phyloP scores from a whole-genome alignment of 2,888 invertebrate genomes.

The Cantharis lateralis region DNA sequence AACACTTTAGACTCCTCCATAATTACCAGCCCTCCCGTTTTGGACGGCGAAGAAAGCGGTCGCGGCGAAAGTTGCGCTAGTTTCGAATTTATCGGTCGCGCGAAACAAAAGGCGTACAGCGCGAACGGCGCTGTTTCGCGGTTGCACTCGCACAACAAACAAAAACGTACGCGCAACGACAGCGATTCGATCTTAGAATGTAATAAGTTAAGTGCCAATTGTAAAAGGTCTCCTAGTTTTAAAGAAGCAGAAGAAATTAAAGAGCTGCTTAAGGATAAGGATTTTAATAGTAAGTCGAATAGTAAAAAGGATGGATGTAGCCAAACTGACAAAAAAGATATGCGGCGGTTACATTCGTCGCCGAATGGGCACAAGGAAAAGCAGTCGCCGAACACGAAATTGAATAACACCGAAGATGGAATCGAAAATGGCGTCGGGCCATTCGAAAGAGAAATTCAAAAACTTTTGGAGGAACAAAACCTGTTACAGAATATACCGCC shows the following conservation, averaged over 20 bases:
- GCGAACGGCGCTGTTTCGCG: slow-evolving; percentile 40
- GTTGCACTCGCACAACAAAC: slow-evolving; percentile 41
- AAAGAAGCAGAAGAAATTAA: slow-evolving; percentile 55
- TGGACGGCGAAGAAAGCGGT: slow-evolving; percentile 67
- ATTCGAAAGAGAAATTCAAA: slow-evolving; percentile 80
- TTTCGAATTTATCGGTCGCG: slow-evolving; percentile 64
- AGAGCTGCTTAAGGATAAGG: slow-evolving; percentile 49
- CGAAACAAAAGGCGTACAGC: slow-evolving; percentile 47
- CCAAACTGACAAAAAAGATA: slow-evolving; percentile 70
- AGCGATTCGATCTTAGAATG: slow-evolving; percentile 54
- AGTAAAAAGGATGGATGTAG: slow-evolving; percentile 67
- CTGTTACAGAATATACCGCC: slow-evolving; percentile 65
- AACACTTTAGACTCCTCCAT: slow-evolving; percentile 57
- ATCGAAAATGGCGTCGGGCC: slow-evolving; percentile 62
- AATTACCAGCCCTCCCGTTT: slow-evolving; percentile 61
- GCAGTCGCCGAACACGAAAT: slow-evolving; percentile 56
- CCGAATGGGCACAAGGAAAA: slow-evolving; percentile 59
- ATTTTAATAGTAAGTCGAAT: slow-evolving; percentile 59
- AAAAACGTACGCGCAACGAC: slow-evolving; percentile 50
- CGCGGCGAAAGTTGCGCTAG: slow-evolving; percentile 68
- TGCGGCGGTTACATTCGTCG: slow-evolving; percentile 59
- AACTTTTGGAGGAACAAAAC: slow-evolving; percentile 75
- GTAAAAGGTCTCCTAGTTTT: slow-evolving; percentile 55
- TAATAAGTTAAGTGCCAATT: slow-evolving; percentile 52
- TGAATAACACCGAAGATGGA: slow-evolving; percentile 61